These are phyloP conservation scores for Etheostoma perlongum DNA, from an alignment of 2,797 vertebrate species.

Conservation along the genomic window DNA sequence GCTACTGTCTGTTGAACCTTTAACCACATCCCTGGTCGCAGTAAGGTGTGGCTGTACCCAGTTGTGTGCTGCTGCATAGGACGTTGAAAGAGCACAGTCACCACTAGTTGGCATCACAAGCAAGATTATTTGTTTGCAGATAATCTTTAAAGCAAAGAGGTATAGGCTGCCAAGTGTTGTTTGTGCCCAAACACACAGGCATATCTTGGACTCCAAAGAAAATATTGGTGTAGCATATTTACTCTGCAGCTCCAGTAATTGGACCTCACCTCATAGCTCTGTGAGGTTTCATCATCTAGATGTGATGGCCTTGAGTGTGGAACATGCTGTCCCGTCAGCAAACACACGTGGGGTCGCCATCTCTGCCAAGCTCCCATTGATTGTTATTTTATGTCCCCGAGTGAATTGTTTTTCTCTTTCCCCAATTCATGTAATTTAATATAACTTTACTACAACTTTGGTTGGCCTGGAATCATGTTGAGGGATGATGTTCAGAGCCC, in stretches of 20 bases:
- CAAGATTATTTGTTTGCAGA: constrained; percentile 12
- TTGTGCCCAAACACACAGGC: constrained; percentile 40
- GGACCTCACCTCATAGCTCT: constrained; percentile 41
- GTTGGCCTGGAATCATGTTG: constrained; percentile 23
- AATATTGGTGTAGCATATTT: constrained; percentile 41
- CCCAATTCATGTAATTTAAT: constrained; percentile 17
- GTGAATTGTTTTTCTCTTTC: constrained; percentile 3
- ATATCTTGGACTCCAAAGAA: constrained; percentile 48
- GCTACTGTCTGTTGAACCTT: not conserved
- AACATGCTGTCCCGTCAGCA: constrained; percentile 55
- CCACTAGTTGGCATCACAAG: not conserved
- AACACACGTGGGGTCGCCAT: constrained; percentile 63
- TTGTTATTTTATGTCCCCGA: constrained; percentile 29
- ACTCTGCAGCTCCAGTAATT: constrained; percentile 46
- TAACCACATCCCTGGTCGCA: too few species aligned
- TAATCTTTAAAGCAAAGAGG: constrained; percentile 21
- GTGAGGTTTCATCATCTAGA: constrained; percentile 63
- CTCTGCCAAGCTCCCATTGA: constrained; percentile 21
- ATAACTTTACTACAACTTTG: not conserved
- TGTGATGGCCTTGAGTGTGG: constrained; percentile 40
- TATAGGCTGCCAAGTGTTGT: constrained; percentile 43
- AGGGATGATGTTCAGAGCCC: constrained; percentile 11
- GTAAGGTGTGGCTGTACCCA: not conserved
- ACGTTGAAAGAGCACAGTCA: not conserved
- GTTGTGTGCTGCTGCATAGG: not conserved